Percentiles rank a stretch among this genome's conserved stretches.
phyloP scores from a whole-genome alignment of 2,797 vertebrate species.

The Benthosema pterotum region DNA sequence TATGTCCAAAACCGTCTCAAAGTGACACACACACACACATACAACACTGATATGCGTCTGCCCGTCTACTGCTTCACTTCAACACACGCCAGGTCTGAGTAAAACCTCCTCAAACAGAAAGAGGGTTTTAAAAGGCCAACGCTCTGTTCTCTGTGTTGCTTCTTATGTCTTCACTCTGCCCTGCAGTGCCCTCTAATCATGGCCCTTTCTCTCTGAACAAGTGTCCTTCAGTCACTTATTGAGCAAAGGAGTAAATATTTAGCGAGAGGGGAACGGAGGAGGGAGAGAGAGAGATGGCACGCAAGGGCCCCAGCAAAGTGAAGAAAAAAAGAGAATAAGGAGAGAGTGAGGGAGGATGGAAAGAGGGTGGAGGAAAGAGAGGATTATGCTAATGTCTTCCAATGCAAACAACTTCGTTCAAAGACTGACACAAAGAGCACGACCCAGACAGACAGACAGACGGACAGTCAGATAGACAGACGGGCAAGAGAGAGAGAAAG shows the following conservation, averaged over 20 bases:
- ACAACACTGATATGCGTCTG: too few species aligned
- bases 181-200: conserved; percentile 50
- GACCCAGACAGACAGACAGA: not conserved
- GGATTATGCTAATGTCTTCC: conserved; percentile 69
- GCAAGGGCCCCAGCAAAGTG: not conserved
- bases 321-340: not conserved
- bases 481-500: not conserved
- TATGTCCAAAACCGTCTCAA: too few species aligned
- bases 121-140: conserved; percentile 27
- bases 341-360: not conserved
- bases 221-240: conserved; percentile 50
- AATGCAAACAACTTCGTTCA: conserved; percentile 42
- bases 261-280: conserved; percentile 39
- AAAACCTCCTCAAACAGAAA: conserved; percentile 31
- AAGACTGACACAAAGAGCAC: conserved; percentile 17
- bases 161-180: conserved; percentile 35
- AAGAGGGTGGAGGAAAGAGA: conserved; percentile 6
- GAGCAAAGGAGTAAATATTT: conserved; percentile 67
- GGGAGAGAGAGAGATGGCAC: conserved; percentile 6
- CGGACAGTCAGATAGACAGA: not conserved
- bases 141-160: conserved; percentile 31
- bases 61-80: too few species aligned
- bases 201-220: conserved; percentile 59
- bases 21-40: too few species aligned
- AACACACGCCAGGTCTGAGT: too few species aligned